Percentiles rank a stretch among this genome's conserved stretches.
These are phyloP conservation scores for Netelia virgata DNA, from an alignment of 2,888 invertebrate genomes.

Conservation along the genomic window DNA sequence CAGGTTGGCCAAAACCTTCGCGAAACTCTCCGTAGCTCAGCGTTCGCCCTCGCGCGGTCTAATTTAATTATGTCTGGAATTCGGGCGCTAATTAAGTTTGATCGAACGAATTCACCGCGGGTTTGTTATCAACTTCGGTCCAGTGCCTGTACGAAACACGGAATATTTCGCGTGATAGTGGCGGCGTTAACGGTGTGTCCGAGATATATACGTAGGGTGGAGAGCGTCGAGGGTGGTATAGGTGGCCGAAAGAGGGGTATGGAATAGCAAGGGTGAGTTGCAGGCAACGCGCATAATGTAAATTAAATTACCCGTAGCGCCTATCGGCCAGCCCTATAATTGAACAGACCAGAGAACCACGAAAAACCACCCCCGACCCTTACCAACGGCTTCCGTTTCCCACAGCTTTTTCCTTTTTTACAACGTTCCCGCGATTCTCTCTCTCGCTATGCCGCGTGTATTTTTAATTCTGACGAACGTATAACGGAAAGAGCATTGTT, in stretches of 20 bases:
- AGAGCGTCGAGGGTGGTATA: not conserved
- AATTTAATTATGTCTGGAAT: constrained; percentile 83
- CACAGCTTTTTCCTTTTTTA: constrained; percentile 29
- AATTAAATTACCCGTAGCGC: constrained; percentile 79
- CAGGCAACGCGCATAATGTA: constrained; percentile 73
- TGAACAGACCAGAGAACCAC: constrained; percentile 35
- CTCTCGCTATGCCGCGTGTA: not conserved
- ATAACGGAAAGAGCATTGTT: not conserved
- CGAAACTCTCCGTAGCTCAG: constrained; percentile 38
- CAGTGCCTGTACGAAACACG: constrained; percentile 80
- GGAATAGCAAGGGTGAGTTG: not conserved
- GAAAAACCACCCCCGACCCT: constrained; percentile 26
- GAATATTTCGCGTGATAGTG: constrained; percentile 51
- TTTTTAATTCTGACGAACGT: not conserved
- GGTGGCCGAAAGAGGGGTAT: not conserved
- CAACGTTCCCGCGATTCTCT: not conserved
- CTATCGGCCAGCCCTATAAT: constrained; percentile 43
- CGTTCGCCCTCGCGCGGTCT: constrained; percentile 70
- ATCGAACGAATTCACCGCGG: constrained; percentile 82
- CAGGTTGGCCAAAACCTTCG: not conserved
- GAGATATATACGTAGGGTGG: not conserved
- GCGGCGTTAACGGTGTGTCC: not conserved
- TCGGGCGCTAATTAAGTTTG: constrained; percentile 82
- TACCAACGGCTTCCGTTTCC: constrained; percentile 8
- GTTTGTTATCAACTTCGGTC: constrained; percentile 80